These are phyloP conservation scores for Ormyrus thymus DNA, from an alignment of 2,888 invertebrate genomes.

Conservation along the genomic window DNA sequence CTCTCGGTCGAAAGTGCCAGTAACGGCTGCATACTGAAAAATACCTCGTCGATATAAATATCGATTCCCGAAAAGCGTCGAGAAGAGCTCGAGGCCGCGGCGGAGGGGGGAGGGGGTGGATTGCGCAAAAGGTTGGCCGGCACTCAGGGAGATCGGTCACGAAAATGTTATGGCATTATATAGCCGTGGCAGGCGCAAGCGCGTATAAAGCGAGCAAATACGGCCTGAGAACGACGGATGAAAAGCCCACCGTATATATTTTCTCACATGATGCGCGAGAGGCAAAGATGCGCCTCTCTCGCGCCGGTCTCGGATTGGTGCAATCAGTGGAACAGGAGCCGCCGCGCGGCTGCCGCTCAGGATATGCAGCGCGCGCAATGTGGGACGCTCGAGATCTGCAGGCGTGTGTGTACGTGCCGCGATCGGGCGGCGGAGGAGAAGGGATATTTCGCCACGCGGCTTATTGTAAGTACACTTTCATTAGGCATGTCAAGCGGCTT, in stretches of 20 bases:
- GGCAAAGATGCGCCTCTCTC: neutral
- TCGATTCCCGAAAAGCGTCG: no score
- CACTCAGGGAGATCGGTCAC: neutral
- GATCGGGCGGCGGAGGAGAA: slow-evolving; percentile 38
- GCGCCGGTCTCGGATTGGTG: slow-evolving; percentile 60
- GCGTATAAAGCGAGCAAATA: neutral
- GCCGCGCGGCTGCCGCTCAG: slow-evolving; percentile 11
- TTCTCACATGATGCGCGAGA: slow-evolving; percentile 54
- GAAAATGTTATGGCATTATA: slow-evolving; percentile 40
- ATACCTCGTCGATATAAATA: no score
- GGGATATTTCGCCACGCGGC: slow-evolving; percentile 64
- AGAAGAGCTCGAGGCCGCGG: no score
- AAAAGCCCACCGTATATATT: slow-evolving; percentile 46
- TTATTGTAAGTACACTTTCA: slow-evolving; percentile 68
- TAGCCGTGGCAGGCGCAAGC: slow-evolving; percentile 15
- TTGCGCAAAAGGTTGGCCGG: no score
- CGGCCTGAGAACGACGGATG: neutral
- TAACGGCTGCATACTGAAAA: no score
- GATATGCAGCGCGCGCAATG: slow-evolving; percentile 57
- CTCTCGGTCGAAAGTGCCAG: no score
- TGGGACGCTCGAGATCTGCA: slow-evolving; percentile 61
- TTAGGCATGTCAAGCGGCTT: slow-evolving; percentile 58
- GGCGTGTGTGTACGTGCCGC: slow-evolving; percentile 47
- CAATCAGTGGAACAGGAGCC: slow-evolving; percentile 68
- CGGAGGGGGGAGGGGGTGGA: no score